Conservation (phyloP, 2,797 vertebrate species). For the Neosalanx taihuensis region DNA sequence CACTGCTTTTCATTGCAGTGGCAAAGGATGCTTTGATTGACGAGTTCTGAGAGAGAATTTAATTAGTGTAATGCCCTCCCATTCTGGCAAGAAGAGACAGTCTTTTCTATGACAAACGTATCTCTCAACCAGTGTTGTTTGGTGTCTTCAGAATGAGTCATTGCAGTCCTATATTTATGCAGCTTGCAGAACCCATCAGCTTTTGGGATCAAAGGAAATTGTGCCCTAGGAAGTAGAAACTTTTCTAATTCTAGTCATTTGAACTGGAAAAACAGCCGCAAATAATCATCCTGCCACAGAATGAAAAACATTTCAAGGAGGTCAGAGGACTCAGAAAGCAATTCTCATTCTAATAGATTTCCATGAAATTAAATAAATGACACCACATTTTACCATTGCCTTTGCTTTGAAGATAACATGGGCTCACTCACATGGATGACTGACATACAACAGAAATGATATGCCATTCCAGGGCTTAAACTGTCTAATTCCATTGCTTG, state of each 20-base stretch:
- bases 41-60: constrained; percentile 56
- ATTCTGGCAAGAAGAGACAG: constrained; percentile 42
- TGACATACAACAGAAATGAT: constrained; percentile 25
- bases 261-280: constrained; percentile 50
- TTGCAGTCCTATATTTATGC: constrained; percentile 34
- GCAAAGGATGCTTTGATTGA: constrained; percentile 54
- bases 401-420: constrained; percentile 47
- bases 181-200: constrained; percentile 26
- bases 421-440: constrained; percentile 21
- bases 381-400: constrained; percentile 48
- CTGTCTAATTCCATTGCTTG: constrained; percentile 57
- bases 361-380: constrained; percentile 70
- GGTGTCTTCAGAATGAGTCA: constrained; percentile 38
- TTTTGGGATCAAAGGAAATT: constrained; percentile 44
- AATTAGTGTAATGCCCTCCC: constrained; percentile 59
- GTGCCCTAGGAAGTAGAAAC: constrained; percentile 47
- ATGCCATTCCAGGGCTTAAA: constrained; percentile 46
- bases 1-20: constrained; percentile 47
- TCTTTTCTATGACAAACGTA: constrained; percentile 37
- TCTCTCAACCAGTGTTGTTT: constrained; percentile 31
- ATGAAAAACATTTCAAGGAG: constrained; percentile 66
- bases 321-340: constrained; percentile 69
- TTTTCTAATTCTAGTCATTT: constrained; percentile 60
- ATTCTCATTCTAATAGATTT: constrained; percentile 71
- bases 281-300: constrained; percentile 63